Evolutionary conservation across 2,113 vertebrate species (phyloP).

Genomic region (Dipodomys merriami): DNA sequence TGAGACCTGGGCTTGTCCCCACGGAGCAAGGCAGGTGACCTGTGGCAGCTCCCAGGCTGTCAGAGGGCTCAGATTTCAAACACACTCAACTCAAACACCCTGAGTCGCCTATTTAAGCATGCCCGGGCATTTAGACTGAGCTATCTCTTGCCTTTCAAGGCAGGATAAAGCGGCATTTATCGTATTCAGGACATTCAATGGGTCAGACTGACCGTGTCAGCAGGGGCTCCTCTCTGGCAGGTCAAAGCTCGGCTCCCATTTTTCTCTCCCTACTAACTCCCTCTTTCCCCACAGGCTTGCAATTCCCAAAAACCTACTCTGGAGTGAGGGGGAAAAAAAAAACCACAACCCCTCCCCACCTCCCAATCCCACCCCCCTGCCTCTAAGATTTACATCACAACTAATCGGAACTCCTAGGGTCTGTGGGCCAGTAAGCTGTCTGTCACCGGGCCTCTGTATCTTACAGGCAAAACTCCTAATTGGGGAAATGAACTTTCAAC

Average conservation of each 20-base stretch:
- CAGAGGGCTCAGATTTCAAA: conserved; percentile 92
- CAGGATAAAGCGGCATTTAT: conserved; percentile 94
- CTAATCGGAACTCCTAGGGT: neutral
- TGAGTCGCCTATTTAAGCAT: conserved; percentile 91
- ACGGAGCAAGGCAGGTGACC: conserved; percentile 90
- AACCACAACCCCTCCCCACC: neutral
- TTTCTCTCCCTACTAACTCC: conserved; percentile 71
- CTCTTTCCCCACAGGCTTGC: conserved; percentile 48
- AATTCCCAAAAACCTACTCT: conserved; percentile 61
- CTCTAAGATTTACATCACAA: conserved; percentile 48
- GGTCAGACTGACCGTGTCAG: conserved; percentile 89
- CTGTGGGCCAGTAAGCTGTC: neutral
- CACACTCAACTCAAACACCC: conserved; percentile 88
- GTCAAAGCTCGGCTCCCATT: conserved; percentile 85
- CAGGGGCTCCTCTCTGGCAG: conserved; percentile 88
- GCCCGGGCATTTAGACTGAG: conserved; percentile 91
- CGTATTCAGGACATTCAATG: conserved; percentile 95
- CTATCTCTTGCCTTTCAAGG: conserved; percentile 92
- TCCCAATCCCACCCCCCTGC: neutral
- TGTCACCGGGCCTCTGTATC: neutral
- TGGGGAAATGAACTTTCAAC: conserved; percentile 61
- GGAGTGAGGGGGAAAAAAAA: conserved; percentile 65
- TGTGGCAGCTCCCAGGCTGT: conserved; percentile 91
- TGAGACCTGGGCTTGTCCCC: conserved; percentile 86
- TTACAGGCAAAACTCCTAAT: conserved; percentile 24